phyloP scores from a whole-genome alignment of 2,113 vertebrate genomes.

The Toxotes jaculatrix region DNA sequence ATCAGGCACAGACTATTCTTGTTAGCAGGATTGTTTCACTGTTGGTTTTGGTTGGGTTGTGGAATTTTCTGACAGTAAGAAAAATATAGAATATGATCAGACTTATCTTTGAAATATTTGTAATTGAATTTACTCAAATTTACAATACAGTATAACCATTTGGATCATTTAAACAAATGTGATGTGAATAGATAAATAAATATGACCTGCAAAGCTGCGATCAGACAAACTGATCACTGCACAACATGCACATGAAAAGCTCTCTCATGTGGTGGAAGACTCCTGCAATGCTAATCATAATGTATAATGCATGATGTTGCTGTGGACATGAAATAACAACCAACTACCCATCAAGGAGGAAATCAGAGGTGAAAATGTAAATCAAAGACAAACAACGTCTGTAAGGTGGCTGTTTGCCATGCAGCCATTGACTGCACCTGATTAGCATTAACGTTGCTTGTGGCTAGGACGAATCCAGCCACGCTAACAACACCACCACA shows the following conservation, averaged over 20 bases:
- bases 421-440: conserved; percentile 35
- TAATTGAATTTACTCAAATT: not conserved
- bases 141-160: not conserved
- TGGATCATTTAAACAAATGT: not conserved
- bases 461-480: conserved; percentile 34
- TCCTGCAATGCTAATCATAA: conserved; percentile 3
- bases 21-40: not conserved
- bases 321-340: conserved; percentile 13
- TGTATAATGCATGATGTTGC: conserved; percentile 19
- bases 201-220: not conserved
- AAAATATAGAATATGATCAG: not conserved
- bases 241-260: not conserved
- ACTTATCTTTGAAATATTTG: not conserved
- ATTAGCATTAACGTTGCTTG: conserved; percentile 51
- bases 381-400: conserved; percentile 32
- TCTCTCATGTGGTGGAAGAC: not conserved
- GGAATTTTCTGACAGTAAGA: not conserved
- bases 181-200: not conserved
- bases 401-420: conserved; percentile 14
- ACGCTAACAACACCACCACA: conserved; percentile 13
- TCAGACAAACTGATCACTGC: not conserved
- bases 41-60: not conserved
- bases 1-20: not conserved
- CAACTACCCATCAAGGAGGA: not conserved
- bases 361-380: conserved; percentile 35